Evolutionary conservation across 2,888 invertebrate species (phyloP).

Genomic region (Cryptocephalus primarius): DNA sequence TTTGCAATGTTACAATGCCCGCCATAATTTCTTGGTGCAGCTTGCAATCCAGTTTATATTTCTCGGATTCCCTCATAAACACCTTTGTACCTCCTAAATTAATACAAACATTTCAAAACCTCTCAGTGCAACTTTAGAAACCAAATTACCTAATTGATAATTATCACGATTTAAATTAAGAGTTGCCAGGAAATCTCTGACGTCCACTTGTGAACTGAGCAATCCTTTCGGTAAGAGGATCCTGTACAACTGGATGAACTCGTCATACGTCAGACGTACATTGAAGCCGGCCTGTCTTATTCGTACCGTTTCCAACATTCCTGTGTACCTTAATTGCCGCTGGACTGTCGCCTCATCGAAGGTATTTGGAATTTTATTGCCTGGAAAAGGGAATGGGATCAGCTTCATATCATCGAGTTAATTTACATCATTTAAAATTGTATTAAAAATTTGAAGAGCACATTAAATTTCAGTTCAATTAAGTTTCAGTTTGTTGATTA

Average conservation of each 20-base stretch:
- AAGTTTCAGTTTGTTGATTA: too few relatives aligned
- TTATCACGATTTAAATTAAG: slow-evolving; percentile 80
- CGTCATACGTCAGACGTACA: slow-evolving; percentile 85
- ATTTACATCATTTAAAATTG: too few relatives aligned
- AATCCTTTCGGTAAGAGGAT: slow-evolving; percentile 82
- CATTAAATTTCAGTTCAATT: too few relatives aligned
- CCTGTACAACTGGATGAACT: slow-evolving; percentile 86
- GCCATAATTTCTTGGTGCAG: slow-evolving; percentile 91
- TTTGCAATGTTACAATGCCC: slow-evolving; percentile 81
- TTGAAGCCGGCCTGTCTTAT: slow-evolving; percentile 94
- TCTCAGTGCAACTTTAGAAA: not conserved
- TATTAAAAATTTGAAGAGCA: too few relatives aligned
- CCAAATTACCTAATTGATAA: slow-evolving; percentile 57
- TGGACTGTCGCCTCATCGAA: slow-evolving; percentile 92
- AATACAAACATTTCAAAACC: not conserved
- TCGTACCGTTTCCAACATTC: slow-evolving; percentile 92
- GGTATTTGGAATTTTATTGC: slow-evolving; percentile 71
- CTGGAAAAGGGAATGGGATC: slow-evolving; percentile 3
- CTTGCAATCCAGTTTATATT: slow-evolving; percentile 81
- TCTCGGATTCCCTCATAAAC: slow-evolving; percentile 88
- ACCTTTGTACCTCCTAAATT: slow-evolving; percentile 59
- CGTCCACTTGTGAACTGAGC: slow-evolving; percentile 76
- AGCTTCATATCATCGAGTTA: too few relatives aligned
- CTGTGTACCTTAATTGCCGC: slow-evolving; percentile 84
- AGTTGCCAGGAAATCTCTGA: slow-evolving; percentile 71